These are phyloP conservation scores for Pocillopora grandis DNA, from an alignment of 92 coral and sea anemone genomes.

Conservation along the genomic window DNA sequence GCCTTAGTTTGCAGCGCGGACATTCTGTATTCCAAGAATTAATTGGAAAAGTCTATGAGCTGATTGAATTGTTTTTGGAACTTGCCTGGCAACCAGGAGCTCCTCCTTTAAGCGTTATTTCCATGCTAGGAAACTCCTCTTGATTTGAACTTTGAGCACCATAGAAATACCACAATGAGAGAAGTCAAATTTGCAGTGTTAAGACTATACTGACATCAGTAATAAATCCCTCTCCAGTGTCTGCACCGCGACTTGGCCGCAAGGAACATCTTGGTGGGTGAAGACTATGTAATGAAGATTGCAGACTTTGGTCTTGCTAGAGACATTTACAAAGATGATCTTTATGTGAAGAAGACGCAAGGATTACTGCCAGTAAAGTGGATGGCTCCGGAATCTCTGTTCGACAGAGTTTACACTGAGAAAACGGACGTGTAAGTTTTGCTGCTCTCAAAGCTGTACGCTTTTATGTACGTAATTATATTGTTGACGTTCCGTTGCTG, in stretches of 20 bases:
- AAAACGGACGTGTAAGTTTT: slow-evolving; percentile 93
- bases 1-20: too few relatives aligned
- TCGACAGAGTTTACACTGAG: slow-evolving; percentile 82
- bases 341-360: slow-evolving; percentile 80
- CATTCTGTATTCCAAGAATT: too few relatives aligned
- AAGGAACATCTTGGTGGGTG: slow-evolving; percentile 85
- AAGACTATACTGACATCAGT: not conserved
- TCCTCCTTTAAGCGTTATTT: too few relatives aligned
- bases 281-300: slow-evolving; percentile 87
- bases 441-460: not conserved
- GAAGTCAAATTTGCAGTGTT: not conserved
- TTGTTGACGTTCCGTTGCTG: too few relatives aligned
- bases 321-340: slow-evolving; percentile 83
- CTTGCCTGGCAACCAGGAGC: too few relatives aligned
- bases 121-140: too few relatives aligned
- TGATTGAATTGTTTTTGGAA: too few relatives aligned
- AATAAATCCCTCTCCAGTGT: slow-evolving; percentile 49
- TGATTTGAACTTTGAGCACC: too few relatives aligned
- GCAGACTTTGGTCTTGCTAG: slow-evolving; percentile 95
- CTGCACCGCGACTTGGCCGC: slow-evolving; percentile 96
- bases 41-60: too few relatives aligned
- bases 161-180: too few relatives aligned
- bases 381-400: slow-evolving; percentile 93
- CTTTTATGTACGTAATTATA: too few relatives aligned
- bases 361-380: slow-evolving; percentile 88